phyloP scores from a whole-genome alignment of 2,797 vertebrate genomes.

The Coendou prehensilis region DNA sequence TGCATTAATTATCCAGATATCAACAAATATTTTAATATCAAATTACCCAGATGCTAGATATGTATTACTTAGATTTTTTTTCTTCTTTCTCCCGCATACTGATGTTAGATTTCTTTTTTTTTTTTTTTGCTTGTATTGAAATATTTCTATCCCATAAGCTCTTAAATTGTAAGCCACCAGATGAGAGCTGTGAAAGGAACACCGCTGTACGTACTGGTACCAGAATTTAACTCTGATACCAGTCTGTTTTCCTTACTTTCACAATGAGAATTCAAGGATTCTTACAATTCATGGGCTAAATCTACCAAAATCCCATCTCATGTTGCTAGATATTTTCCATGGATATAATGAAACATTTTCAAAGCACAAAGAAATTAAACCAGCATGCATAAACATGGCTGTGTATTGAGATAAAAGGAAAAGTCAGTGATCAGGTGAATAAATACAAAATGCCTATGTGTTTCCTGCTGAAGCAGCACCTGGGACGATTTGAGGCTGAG shows the following conservation, averaged over 20 bases:
- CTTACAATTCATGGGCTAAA: slow-evolving; percentile 33
- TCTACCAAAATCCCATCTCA: background rate
- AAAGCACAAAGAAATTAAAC: background rate
- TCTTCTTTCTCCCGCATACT: background rate
- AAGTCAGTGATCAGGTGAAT: background rate
- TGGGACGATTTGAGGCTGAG: background rate
- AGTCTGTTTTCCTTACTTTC: slow-evolving; percentile 16
- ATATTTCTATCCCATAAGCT: background rate
- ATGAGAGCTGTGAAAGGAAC: background rate
- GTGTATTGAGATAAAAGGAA: background rate
- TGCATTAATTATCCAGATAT: background rate
- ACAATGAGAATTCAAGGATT: slow-evolving; percentile 40
- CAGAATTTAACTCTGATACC: background rate
- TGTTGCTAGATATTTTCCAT: slow-evolving; percentile 29
- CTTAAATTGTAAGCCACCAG: background rate
- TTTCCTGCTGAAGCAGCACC: background rate
- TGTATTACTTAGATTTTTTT: background rate
- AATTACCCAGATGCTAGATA: background rate
- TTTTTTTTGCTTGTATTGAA: slow-evolving; percentile 24
- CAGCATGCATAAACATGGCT: background rate
- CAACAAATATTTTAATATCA: background rate
- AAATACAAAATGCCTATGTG: background rate
- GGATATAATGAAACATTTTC: slow-evolving; percentile 1
- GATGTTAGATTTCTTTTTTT: background rate
- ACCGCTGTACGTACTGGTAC: background rate